Percentiles rank a stretch among this genome's conserved stretches.
Conservation (phyloP, 2,888 invertebrate species). For the Lepidonotus clava region DNA sequence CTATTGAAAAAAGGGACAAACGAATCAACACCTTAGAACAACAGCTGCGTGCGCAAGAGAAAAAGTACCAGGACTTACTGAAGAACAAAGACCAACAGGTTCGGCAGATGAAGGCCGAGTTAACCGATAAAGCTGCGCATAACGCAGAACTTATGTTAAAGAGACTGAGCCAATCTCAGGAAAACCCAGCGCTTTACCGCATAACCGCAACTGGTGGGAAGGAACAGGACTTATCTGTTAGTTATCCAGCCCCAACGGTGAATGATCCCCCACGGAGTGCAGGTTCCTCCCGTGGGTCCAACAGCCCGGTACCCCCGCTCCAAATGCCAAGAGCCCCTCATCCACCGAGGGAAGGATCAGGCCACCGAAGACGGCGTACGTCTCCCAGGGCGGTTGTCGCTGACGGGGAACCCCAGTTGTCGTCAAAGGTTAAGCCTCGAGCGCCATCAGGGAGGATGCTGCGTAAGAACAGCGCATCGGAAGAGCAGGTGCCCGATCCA, state of each 20-base stretch:
- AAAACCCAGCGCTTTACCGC: constrained; percentile 11
- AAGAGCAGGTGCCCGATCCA: constrained; percentile 44
- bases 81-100: constrained; percentile 68
- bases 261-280: too few relatives aligned
- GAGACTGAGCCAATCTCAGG: neutral
- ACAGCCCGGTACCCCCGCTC: neutral
- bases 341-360: neutral
- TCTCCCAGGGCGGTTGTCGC: neutral
- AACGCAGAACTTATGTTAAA: constrained; percentile 32
- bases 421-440: neutral
- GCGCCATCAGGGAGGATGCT: constrained; percentile 24
- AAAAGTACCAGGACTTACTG: constrained; percentile 72
- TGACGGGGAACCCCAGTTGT: neutral
- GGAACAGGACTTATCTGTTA: constrained; percentile 17
- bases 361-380: neutral
- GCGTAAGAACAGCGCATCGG: neutral
- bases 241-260: neutral
- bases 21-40: constrained; percentile 69
- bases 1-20: constrained; percentile 70
- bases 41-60: constrained; percentile 70
- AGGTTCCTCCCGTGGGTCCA: neutral
- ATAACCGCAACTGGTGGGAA: neutral
- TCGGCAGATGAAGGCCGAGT: constrained; percentile 70
- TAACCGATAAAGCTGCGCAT: constrained; percentile 70
- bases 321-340: neutral